A percentile compares a stretch with the other conserved stretches of the same genome.
Conservation (phyloP, 2,888 invertebrate species). For the Slavum lentiscoides region DNA sequence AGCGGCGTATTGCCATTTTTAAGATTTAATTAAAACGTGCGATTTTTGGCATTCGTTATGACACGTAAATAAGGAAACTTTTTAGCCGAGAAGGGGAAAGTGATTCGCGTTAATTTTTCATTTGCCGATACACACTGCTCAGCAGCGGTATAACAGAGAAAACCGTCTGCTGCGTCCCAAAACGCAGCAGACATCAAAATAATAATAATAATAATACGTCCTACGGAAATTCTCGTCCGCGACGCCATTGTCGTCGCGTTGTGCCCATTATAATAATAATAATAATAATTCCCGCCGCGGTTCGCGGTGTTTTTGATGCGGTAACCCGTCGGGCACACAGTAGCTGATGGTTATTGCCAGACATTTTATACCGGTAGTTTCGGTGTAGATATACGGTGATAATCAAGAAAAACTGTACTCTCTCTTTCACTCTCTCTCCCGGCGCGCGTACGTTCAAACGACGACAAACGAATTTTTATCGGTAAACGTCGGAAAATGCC, state of each 20-base stretch:
- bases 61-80: conserved; percentile 53
- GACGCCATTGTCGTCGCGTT: conserved; percentile 27
- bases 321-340: background rate
- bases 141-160: too few relatives aligned
- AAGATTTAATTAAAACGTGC: conserved; percentile 54
- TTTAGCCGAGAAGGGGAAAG: conserved; percentile 40
- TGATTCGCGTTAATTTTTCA: conserved; percentile 53
- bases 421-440: too few relatives aligned
- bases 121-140: conserved; percentile 29
- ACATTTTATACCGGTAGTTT: conserved; percentile 18
- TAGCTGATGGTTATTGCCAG: conserved; percentile 34
- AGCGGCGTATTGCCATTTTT: conserved; percentile 48
- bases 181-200: conserved; percentile 3
- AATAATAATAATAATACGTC: background rate
- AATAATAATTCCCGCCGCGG: too few relatives aligned
- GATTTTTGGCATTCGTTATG: conserved; percentile 54
- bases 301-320: background rate
- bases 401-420: background rate
- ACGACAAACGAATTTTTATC: too few relatives aligned
- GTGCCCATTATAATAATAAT: conserved; percentile 40
- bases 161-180: background rate
- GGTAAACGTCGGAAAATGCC: too few relatives aligned
- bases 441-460: too few relatives aligned
- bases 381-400: background rate
- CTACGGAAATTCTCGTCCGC: conserved; percentile 30